A percentile compares a stretch with the other conserved stretches of the same genome.
These are phyloP conservation scores for Chamaedrilus cognettii DNA, from an alignment of 2,888 invertebrate genomes.

Conservation along the genomic window DNA sequence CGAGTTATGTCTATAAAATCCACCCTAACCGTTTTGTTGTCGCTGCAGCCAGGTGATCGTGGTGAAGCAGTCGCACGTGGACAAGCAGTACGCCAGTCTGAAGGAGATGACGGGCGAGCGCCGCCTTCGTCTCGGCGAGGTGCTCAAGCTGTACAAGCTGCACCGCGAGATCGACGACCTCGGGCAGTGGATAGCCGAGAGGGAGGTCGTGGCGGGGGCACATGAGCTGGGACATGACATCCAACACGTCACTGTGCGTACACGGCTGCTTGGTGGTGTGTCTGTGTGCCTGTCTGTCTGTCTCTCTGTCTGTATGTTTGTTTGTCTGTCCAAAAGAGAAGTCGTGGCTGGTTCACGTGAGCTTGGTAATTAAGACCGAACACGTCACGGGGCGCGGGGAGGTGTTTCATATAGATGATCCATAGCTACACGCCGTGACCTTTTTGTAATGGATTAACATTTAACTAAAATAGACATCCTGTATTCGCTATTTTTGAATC, in stretches of 20 bases:
- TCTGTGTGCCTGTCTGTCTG: not conserved
- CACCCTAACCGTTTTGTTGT: no score
- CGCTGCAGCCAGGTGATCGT: conserved; percentile 88
- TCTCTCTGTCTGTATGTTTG: not conserved
- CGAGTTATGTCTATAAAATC: no score
- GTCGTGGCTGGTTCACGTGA: conserved; percentile 97
- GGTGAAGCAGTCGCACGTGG: conserved; percentile 89
- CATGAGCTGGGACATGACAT: conserved; percentile 99
- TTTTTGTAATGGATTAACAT: no score
- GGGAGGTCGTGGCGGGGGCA: conserved; percentile 95
- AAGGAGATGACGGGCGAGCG: conserved; percentile 96
- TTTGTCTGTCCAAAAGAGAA: conserved; percentile 63
- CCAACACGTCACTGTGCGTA: conserved; percentile 86
- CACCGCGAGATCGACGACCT: conserved; percentile 98
- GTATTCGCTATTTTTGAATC: no score
- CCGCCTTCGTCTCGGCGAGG: conserved; percentile 94
- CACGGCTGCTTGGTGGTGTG: not conserved
- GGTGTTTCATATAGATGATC: no score
- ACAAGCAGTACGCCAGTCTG: conserved; percentile 97
- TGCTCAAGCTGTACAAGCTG: conserved; percentile 92
- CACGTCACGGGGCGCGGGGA: no score
- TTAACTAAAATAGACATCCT: no score
- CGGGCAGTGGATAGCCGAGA: conserved; percentile 98
- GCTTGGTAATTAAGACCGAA: no score
- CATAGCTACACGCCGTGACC: not conserved